Evolutionary conservation across 2,797 vertebrate species (phyloP), one percentile per base, ranked within the genome.

Genomic region (Linurgus olivaceus): DNA sequence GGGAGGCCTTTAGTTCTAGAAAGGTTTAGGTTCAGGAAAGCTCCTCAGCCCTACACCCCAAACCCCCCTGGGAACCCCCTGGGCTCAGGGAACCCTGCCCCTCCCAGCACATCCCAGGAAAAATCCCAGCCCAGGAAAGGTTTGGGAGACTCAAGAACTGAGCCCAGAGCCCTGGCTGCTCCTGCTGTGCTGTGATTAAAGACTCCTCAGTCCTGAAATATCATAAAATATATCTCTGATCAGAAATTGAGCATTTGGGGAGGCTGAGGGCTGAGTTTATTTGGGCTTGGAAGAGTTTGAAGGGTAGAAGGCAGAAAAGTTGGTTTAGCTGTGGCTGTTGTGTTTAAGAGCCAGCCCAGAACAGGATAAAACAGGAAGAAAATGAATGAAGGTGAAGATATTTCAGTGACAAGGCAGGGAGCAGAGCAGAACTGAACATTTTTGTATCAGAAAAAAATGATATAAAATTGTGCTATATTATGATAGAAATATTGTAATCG

Each of bases 391-490:
- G 35, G 28, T 37, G 8, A 83, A 57, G 58, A 2, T 66, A 74
- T 37, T 85, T 84, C 85, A 76, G 50, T n/a, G 61, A 35, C 17
- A 47, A 72, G 72, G 47, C 67, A 85, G 54, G 67, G 47, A 91
- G 42, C 74, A 84, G 40, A 61, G 3, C 42, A 82, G 59, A 54
- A 55, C 2, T 29, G 23, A 10, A 42, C 6, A 11, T 26, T 57
- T 76, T 58, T 45, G 3, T 33, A 4, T 11, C 14, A 50, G 37
- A 38, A 65, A 75, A 61, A 52, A 48, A 54, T 0, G 13, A 55
- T 33, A 55, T 7, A 55, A 7, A 55, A 24, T 16, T 35, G n/a
- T 26, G 7, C 37, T 37, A 10, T n/a, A 54, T 20, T 52, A 24
- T 25, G 11, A 37, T 58, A 58, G 9, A 58, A 37, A 18, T 37